phyloP scores from a whole-genome alignment of 1,140 invertebrate species.

The Pollicipes pollicipes region DNA sequence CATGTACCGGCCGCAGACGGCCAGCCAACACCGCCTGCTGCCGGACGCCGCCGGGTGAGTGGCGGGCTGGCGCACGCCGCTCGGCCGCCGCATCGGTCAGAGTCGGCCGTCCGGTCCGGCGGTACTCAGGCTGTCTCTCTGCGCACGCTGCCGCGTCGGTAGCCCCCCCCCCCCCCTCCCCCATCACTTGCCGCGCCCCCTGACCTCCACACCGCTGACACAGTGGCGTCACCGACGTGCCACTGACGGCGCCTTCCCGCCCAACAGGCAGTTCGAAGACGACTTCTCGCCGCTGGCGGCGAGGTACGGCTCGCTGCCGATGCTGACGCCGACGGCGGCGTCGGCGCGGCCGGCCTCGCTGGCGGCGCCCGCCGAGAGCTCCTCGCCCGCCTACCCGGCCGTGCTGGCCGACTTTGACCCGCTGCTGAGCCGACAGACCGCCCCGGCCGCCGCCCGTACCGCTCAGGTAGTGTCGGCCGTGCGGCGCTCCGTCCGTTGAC shows the following conservation, averaged over 20 bases:
- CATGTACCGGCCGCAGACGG: background rate
- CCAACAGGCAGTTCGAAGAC: background rate
- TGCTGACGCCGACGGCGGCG: background rate
- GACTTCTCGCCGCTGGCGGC: background rate
- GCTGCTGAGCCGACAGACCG: background rate
- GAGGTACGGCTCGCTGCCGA: background rate
- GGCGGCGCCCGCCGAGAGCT: background rate
- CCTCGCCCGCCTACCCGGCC: too few species aligned
- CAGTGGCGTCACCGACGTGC: too few species aligned
- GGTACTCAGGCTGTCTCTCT: too few species aligned
- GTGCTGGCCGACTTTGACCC: background rate
- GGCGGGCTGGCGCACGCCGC: background rate
- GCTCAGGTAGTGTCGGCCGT: too few species aligned
- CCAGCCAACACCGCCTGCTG: background rate
- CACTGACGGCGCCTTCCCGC: background rate
- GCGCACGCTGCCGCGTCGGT: too few species aligned
- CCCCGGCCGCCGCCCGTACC: background rate
- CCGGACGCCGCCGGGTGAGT: background rate
- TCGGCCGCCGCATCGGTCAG: too few species aligned
- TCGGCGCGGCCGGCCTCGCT: background rate
- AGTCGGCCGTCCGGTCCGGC: too few species aligned
- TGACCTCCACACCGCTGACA: too few species aligned
- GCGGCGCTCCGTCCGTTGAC: too few species aligned
- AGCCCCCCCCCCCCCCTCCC: too few species aligned
- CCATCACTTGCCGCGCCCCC: too few species aligned